Evolutionary conservation across 2,113 vertebrate genomes (phyloP).

Genomic region (Lasiurus borealis): DNA sequence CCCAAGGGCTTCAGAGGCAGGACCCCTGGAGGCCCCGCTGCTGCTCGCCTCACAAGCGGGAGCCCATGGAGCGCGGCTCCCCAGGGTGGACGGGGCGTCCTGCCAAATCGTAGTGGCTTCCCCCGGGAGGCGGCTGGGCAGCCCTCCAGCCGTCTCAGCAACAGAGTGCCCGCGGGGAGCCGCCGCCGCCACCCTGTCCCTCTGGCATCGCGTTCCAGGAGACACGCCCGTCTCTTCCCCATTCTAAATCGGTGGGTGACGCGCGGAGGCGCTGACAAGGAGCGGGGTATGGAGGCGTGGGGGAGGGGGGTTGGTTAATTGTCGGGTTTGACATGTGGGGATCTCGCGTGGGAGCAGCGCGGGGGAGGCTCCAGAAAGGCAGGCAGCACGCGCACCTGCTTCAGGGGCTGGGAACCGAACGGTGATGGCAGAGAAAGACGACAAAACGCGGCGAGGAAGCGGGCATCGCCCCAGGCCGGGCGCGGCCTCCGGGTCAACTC

Average conservation of each 20-base stretch:
- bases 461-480: rapidly evolving
- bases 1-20: no score
- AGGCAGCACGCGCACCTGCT: slow-evolving; percentile 76
- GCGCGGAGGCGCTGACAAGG: neutral
- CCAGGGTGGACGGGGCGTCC: no score
- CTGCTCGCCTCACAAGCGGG: no score
- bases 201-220: neutral
- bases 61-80: no score
- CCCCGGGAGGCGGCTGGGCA: slow-evolving; percentile 56
- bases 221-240: neutral
- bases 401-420: slow-evolving; percentile 39
- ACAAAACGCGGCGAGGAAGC: no score
- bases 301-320: neutral
- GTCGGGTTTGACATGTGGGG: slow-evolving; percentile 59
- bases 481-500: rapidly evolving
- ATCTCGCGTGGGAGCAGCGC: slow-evolving; percentile 55
- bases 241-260: neutral
- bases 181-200: neutral
- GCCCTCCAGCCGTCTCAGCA: neutral
- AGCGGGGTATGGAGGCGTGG: rapidly evolving
- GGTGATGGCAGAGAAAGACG: neutral
- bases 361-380: slow-evolving; percentile 74
- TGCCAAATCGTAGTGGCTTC: neutral
- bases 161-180: slow-evolving; percentile 24
- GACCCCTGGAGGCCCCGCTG: no score